Conservation (phyloP, 2,888 invertebrate genomes). For the Himalopsyche japonica region DNA sequence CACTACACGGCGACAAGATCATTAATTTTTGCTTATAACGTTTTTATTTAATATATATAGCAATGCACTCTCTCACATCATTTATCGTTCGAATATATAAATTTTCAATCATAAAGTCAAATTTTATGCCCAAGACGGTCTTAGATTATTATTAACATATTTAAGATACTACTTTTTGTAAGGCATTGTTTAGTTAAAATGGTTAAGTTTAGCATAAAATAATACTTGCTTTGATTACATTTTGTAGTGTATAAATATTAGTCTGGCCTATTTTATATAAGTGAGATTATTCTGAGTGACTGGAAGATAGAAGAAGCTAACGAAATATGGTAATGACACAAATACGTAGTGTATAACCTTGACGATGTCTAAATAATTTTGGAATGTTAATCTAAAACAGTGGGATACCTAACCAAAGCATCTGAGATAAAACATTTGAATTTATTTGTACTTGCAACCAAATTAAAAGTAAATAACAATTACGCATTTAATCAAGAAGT, state of each 20-base stretch:
- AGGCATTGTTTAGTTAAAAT: not conserved
- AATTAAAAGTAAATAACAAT: not conserved
- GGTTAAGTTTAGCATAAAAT: not conserved
- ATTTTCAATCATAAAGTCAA: too few relatives aligned
- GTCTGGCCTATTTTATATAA: not conserved
- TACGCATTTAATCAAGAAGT: not conserved
- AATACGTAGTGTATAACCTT: not conserved
- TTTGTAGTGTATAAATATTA: not conserved
- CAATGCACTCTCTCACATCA: too few relatives aligned
- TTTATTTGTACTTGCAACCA: not conserved
- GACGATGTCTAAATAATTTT: not conserved
- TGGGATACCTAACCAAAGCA: not conserved
- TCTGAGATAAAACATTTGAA: not conserved
- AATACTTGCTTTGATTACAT: not conserved
- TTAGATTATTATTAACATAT: not conserved
- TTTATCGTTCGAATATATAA: too few relatives aligned
- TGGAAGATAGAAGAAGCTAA: not conserved
- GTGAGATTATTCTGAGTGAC: not conserved
- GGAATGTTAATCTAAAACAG: not conserved
- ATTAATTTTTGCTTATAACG: too few relatives aligned
- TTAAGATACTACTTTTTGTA: not conserved
- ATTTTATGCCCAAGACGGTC: too few relatives aligned
- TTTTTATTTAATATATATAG: too few relatives aligned
- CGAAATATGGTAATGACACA: not conserved
- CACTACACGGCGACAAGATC: too few relatives aligned